Percentiles rank a stretch among this genome's conserved stretches.
These are phyloP conservation scores for Leuciscus waleckii DNA, from an alignment of 2,797 vertebrate genomes.

Conservation along the genomic window DNA sequence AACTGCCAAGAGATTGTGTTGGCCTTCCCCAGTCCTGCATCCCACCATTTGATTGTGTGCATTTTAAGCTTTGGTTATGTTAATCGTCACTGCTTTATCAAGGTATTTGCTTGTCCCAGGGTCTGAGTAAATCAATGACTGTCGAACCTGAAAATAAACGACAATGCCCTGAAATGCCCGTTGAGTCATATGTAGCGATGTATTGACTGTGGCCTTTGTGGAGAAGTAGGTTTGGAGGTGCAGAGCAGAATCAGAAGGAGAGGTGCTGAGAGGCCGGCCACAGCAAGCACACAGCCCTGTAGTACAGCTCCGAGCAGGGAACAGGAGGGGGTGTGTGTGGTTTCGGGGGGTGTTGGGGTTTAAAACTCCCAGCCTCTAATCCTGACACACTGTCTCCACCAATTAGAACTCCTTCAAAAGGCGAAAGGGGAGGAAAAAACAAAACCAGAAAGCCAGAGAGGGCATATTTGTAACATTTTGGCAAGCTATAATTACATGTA, in stretches of 20 bases:
- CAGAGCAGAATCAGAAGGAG: slow-evolving; percentile 66
- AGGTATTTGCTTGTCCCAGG: neutral
- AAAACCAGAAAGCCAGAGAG: slow-evolving; percentile 81
- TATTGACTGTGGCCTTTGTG: slow-evolving; percentile 28
- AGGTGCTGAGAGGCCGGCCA: slow-evolving; percentile 45
- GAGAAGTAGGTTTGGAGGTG: slow-evolving; percentile 69
- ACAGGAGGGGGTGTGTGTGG: slow-evolving; percentile 53
- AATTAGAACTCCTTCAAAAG: slow-evolving; percentile 84
- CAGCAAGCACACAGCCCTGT: slow-evolving; percentile 59
- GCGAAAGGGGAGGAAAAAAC: slow-evolving; percentile 84
- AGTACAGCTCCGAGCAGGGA: slow-evolving; percentile 30
- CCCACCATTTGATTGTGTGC: neutral
- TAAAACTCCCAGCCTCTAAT: slow-evolving; percentile 83
- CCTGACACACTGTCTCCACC: slow-evolving; percentile 83
- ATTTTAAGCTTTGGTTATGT: neutral
- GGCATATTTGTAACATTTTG: slow-evolving; percentile 85
- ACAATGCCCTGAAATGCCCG: slow-evolving; percentile 19
- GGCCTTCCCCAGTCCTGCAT: neutral
- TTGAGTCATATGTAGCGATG: slow-evolving; percentile 19
- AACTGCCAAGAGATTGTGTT: neutral
- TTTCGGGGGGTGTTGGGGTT: slow-evolving; percentile 74
- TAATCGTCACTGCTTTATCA: slow-evolving; percentile 4
- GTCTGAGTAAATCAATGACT: neutral
- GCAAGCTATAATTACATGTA: slow-evolving; percentile 87
- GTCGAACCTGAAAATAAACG: slow-evolving; percentile 23